Base-by-base conservation (phyloP, 2,888 invertebrate genomes). In the Litoditis marina region DNA sequence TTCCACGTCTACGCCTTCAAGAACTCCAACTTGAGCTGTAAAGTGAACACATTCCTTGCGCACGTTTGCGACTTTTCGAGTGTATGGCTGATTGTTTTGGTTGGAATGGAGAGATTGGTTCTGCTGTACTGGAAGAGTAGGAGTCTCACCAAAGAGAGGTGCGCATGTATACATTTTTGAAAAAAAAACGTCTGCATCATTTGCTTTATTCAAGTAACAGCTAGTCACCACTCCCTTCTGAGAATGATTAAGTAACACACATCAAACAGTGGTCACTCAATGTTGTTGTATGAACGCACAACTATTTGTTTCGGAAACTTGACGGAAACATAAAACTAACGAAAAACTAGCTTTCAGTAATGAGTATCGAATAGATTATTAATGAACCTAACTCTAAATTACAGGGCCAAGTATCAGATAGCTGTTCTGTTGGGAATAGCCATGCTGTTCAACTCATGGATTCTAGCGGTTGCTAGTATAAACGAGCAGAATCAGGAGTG, bases 41-140 rank as follows among this genome's bases (percentile, higher is more conserved):
- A 57, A 34, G 57, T 57, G 58, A 74, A 68, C 66, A 73, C 71
- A 5, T 77, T 77, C 52, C 28, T 74, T 49, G 78, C 79, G 2
- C 80, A 80, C 59, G 75, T 76, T 51, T 78, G 78, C 62, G 80
- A 80, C 63, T 80, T 80, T 56, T 62, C 75, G 27, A 71, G 73
- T 34, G 78, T 80, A 22, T 80, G 80, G 80, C 56, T 79, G 57
- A 80, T 80, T 51, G 80, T 76, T 27, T 67, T 78, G 19, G 76
- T 80, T 46, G 77, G 78, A 27, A 66, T 77, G 46, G 80, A 80
- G 61, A 66, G 80, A 25, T 65, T 80, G 1, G 63, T 78, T 1
- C 65, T 80, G 2, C 60, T 80, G 13, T 75, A 78, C 53, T 54
- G 71, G 46, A 65, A 67, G 36, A 65, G 62, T 32, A 47, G 72